These are phyloP conservation scores for Bombus huntii DNA, from an alignment of 1,140 invertebrate genomes.

Conservation along the genomic window DNA sequence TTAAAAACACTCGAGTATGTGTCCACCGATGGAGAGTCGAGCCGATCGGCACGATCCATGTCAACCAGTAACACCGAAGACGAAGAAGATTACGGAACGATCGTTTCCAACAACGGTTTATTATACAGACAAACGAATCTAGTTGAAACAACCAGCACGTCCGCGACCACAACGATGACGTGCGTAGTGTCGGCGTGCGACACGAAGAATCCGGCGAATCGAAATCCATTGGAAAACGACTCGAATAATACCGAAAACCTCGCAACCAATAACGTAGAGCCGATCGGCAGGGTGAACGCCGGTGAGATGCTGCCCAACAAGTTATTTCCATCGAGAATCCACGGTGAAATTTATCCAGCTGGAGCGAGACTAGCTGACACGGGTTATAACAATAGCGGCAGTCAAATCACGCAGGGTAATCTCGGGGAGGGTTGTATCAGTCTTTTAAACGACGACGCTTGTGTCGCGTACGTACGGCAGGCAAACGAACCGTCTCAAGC, in stretches of 20 bases:
- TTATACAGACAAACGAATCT: constrained; percentile 55
- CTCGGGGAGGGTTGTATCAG: constrained; percentile 48
- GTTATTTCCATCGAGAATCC: constrained; percentile 54
- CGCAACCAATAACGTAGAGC: constrained; percentile 13
- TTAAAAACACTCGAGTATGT: constrained; percentile 57
- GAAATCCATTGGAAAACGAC: constrained; percentile 26
- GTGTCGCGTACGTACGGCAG: constrained; percentile 51
- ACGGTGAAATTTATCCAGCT: constrained; percentile 44
- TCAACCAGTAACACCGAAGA: constrained; percentile 41
- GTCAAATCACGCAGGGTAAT: constrained; percentile 41
- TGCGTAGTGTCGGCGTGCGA: constrained; percentile 48
- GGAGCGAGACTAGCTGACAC: constrained; percentile 5
- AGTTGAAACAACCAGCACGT: constrained; percentile 40
- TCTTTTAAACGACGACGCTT: constrained; percentile 53
- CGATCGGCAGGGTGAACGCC: constrained; percentile 42
- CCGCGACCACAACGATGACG: constrained; percentile 49
- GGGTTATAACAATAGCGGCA: constrained; percentile 33
- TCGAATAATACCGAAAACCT: not conserved
- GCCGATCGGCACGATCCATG: constrained; percentile 26
- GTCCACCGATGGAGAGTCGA: constrained; percentile 35
- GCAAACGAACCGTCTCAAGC: constrained; percentile 45
- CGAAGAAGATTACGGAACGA: constrained; percentile 55
- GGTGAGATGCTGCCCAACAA: constrained; percentile 47
- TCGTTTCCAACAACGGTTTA: constrained; percentile 37
- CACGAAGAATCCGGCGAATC: constrained; percentile 23